Conservation (phyloP, 1,140 invertebrate species). For the Mizuhopecten yessoensis region DNA sequence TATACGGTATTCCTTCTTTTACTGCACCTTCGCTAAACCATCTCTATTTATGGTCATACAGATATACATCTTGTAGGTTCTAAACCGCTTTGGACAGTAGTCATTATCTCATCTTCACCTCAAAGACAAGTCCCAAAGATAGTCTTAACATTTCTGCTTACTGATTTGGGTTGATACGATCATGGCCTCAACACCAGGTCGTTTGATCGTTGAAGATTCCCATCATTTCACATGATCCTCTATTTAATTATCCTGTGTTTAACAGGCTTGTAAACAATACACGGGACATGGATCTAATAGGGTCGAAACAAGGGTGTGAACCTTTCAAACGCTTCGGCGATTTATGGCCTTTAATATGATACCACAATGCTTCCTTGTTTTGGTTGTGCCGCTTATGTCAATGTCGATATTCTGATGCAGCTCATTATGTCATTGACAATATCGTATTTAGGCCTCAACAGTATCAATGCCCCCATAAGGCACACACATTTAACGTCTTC, state of each 20-base stretch:
- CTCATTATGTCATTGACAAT: conserved; percentile 34
- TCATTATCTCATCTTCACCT: conserved; percentile 26
- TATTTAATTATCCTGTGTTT: conserved; percentile 35
- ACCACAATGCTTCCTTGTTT: conserved; percentile 38
- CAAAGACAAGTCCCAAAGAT: neutral
- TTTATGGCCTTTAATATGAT: conserved; percentile 6
- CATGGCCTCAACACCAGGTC: conserved; percentile 3
- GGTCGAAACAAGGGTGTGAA: conserved; percentile 18
- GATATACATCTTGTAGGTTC: conserved; percentile 2
- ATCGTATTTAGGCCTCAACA: conserved; percentile 23
- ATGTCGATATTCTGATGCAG: conserved; percentile 33
- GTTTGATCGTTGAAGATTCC: neutral
- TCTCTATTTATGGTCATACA: neutral
- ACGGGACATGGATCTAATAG: conserved; percentile 1
- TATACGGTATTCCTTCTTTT: neutral
- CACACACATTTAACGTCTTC: neutral
- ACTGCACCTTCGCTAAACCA: conserved; percentile 22
- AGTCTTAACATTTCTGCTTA: neutral
- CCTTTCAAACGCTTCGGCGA: conserved; percentile 32
- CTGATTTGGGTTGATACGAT: neutral
- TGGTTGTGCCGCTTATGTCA: conserved; percentile 30
- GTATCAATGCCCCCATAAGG: conserved; percentile 30
- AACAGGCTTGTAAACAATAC: conserved; percentile 21
- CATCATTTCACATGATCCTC: conserved; percentile 14
- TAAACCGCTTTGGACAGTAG: neutral